Evolutionary conservation across 2,888 invertebrate species (phyloP), one percentile per base, ranked within the genome.

Genomic region (Glaucopsyche alexis): DNA sequence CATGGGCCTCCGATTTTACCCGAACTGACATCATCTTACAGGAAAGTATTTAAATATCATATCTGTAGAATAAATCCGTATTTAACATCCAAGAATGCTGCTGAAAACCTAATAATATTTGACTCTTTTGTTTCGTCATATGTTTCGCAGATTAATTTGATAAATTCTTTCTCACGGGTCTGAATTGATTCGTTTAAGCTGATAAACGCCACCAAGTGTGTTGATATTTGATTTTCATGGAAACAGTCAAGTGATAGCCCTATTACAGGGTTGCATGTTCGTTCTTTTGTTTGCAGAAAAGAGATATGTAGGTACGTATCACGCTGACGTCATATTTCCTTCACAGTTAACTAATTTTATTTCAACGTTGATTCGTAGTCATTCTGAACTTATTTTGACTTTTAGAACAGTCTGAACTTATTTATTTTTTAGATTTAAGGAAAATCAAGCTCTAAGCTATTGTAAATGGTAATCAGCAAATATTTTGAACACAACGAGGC

Each of bases 321-420:
- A 42, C 42, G 42, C 42, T 60, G 60, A 60, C 60, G 60, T 60
- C 60, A 60, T 60, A 38, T 38, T 55, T 60, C 29, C 60, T 60
- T 60, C 60, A 38, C 60, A 14, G 29, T 38, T 60, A 60, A 60
- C 13, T 29, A 38, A 60, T 38, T 29, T 29, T 29, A 4, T 1
- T 60, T 38, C 13, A 11, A 13, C 11, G 47, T 38, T 60, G 13
- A 19, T 14, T 5, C 29, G 19, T 11, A 49, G 13, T 49, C 49
- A 49, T 49, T 13, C 13, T 49, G 42, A 42, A 42, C 42, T 42
- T 42, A 42, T 42, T 42, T 42, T 7, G 1, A 29, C 29, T 2
- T 29, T 29, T 29, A 29, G 29, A 29, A 29, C 49, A 13, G 5
- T 13, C 13, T 49, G 42, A 42, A 4, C 42, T 42, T 42, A 42